Evolutionary conservation across 2,113 vertebrate species (phyloP).

Genomic region (Dipodomys merriami): DNA sequence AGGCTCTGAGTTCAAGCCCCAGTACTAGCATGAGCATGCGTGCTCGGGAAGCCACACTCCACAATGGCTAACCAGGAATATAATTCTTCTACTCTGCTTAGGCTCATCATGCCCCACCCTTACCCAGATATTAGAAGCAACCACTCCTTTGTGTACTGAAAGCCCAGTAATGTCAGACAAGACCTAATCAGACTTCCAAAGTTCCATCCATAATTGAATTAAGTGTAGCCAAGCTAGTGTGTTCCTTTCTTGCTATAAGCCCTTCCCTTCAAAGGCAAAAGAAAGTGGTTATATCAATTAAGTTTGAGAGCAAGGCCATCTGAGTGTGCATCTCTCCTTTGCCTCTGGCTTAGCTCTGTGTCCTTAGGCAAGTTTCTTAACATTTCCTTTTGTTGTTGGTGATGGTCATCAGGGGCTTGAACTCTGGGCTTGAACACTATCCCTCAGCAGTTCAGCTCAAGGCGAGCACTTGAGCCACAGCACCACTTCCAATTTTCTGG

Average conservation of each 20-base stretch:
- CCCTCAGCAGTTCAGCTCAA: too few relatives aligned
- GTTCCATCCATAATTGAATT: not conserved
- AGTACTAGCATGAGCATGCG: too few relatives aligned
- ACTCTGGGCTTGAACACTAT: too few relatives aligned
- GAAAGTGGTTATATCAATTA: not conserved
- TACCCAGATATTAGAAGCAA: not conserved
- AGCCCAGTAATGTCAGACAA: not conserved
- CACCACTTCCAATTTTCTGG: too few relatives aligned
- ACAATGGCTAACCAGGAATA: not conserved
- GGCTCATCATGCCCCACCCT: not conserved
- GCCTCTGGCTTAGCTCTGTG: not conserved
- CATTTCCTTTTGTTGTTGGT: too few relatives aligned
- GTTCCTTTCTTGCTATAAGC: not conserved
- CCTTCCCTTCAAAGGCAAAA: not conserved
- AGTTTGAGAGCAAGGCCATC: not conserved
- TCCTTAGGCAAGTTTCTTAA: slow-evolving; percentile 36
- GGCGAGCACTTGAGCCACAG: too few relatives aligned
- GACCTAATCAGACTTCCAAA: not conserved
- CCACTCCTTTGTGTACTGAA: not conserved
- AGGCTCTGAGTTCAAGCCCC: too few relatives aligned
- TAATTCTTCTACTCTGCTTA: not conserved
- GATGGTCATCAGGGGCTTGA: too few relatives aligned
- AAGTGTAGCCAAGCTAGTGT: not conserved
- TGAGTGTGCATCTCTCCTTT: not conserved
- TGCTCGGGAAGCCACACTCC: not conserved